phyloP scores from a whole-genome alignment of 1,140 invertebrate genomes.

The Pectinophora gossypiella region DNA sequence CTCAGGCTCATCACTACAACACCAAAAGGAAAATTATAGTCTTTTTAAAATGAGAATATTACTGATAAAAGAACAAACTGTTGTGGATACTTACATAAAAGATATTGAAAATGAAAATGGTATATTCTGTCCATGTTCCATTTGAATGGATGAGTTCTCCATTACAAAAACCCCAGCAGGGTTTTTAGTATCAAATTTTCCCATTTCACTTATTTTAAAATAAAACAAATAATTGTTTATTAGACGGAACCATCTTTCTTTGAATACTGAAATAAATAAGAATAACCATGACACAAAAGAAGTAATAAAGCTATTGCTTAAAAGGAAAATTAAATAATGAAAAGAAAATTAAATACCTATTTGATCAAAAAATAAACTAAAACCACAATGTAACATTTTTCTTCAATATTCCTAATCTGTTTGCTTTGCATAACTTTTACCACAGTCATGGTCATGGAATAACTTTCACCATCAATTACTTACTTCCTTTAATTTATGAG shows the following conservation, averaged over 20 bases:
- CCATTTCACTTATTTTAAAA: slow-evolving; percentile 82
- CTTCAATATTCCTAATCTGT: no score
- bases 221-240: slow-evolving; percentile 84
- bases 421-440: no score
- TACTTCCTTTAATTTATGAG: no score
- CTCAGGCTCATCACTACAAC: slow-evolving; percentile 79
- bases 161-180: slow-evolving; percentile 81
- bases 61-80: no score
- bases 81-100: slow-evolving; percentile 74
- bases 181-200: slow-evolving; percentile 78
- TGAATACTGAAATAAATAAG: slow-evolving; percentile 72
- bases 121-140: slow-evolving; percentile 77
- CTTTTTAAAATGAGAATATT: no score
- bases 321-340: not conserved
- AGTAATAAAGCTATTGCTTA: not conserved
- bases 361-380: no score
- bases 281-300: not conserved
- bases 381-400: no score
- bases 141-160: slow-evolving; percentile 80
- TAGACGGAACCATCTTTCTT: slow-evolving; percentile 84
- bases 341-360: no score
- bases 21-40: not conserved
- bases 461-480: not conserved
- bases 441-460: not conserved
- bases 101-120: slow-evolving; percentile 82